These are phyloP conservation scores for Probaryconus sp. DNA, from an alignment of 1,140 invertebrate species.

Conservation along the genomic window DNA sequence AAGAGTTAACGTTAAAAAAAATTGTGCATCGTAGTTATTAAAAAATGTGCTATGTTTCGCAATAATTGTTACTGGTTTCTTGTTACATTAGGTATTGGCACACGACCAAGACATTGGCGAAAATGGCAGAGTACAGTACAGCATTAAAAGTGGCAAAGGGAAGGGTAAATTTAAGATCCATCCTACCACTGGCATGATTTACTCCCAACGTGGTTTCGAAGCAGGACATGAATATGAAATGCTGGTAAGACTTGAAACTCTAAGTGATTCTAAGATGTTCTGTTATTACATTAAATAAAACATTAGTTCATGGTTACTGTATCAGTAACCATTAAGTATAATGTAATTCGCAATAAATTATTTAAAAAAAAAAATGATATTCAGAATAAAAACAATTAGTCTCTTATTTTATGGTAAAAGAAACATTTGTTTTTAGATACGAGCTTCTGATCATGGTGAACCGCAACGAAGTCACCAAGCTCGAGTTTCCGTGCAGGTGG, in stretches of 20 bases:
- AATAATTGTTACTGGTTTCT: conserved; percentile 12
- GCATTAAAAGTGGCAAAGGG: conserved; percentile 86
- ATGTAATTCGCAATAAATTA: no score
- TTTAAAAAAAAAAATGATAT: no score
- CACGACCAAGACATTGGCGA: conserved; percentile 89
- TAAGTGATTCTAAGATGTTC: no score
- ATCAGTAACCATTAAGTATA: no score
- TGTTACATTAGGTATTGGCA: conserved; percentile 85
- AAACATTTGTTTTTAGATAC: conserved; percentile 84
- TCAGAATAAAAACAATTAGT: no score
- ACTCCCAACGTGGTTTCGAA: conserved; percentile 83
- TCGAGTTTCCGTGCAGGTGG: conserved; percentile 84
- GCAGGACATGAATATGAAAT: conserved; percentile 88
- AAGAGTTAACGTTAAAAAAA: not conserved
- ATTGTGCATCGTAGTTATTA: not conserved
- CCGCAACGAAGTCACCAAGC: conserved; percentile 84
- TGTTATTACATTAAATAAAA: no score
- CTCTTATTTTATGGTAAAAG: no score
- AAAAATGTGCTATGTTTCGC: not conserved
- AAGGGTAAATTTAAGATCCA: conserved; percentile 89
- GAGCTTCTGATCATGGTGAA: conserved; percentile 87
- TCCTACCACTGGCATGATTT: conserved; percentile 88
- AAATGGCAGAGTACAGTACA: conserved; percentile 89
- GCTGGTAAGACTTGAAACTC: conserved; percentile 80
- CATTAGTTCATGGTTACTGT: no score